These are phyloP conservation scores for Gymnocephalus cernua DNA, from an alignment of 2,113 vertebrate genomes.

Conservation along the genomic window DNA sequence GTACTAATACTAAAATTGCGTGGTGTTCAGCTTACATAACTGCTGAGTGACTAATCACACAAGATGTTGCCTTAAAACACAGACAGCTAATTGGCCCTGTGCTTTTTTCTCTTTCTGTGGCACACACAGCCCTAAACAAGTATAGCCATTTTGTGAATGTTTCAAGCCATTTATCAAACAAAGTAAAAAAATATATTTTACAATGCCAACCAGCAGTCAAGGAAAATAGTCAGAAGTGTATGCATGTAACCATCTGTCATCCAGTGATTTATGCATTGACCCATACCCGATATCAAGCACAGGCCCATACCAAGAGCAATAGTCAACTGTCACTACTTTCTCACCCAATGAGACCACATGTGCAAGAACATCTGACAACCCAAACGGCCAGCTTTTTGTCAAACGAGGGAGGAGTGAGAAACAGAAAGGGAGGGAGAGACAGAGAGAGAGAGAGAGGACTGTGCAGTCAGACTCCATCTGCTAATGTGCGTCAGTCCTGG, in stretches of 20 bases:
- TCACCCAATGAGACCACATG: constrained; percentile 39
- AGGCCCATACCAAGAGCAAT: neutral
- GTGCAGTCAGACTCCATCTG: constrained; percentile 73
- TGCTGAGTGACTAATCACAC: constrained; percentile 76
- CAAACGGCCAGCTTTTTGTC: constrained; percentile 61
- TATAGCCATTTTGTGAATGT: constrained; percentile 2
- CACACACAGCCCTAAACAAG: constrained; percentile 3
- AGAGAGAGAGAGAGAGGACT: constrained; percentile 38
- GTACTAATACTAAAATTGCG: too few species aligned
- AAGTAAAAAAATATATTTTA: neutral
- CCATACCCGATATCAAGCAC: constrained; percentile 10
- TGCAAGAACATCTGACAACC: constrained; percentile 31
- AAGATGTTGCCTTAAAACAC: constrained; percentile 68
- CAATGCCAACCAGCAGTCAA: neutral
- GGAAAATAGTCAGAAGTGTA: neutral
- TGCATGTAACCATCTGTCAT: neutral
- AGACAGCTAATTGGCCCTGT: constrained; percentile 21
- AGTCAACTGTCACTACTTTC: constrained; percentile 17
- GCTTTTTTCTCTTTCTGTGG: neutral
- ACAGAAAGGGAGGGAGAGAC: constrained; percentile 36
- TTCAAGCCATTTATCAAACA: neutral
- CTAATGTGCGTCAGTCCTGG: constrained; percentile 69
- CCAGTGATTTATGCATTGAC: neutral
- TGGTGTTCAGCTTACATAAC: constrained; percentile 77
- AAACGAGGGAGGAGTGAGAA: constrained; percentile 42